These are phyloP conservation scores for Mylabris sibirica DNA, from an alignment of 2,888 invertebrate genomes.

Conservation along the genomic window DNA sequence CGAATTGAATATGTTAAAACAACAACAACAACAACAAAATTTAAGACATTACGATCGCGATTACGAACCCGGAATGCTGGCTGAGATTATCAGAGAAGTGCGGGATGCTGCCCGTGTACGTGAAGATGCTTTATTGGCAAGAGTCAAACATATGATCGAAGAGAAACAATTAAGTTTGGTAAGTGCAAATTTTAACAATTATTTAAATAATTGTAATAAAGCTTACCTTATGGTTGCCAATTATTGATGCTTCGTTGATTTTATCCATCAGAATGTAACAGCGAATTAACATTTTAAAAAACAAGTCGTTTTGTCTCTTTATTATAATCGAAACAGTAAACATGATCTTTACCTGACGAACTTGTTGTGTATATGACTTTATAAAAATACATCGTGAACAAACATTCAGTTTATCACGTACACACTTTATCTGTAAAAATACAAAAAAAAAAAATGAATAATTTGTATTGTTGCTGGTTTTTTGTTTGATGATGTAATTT, in stretches of 20 bases:
- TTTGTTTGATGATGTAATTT: neutral
- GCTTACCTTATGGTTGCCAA: neutral
- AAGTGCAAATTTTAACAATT: conserved; percentile 37
- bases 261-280: neutral
- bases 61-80: conserved; percentile 77
- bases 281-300: neutral
- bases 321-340: neutral
- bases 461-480: neutral
- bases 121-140: conserved; percentile 74
- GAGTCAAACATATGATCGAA: conserved; percentile 68
- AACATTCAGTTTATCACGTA: conserved; percentile 8
- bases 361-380: neutral
- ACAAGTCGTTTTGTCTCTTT: neutral
- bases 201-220: neutral
- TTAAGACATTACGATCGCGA: conserved; percentile 56
- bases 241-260: neutral
- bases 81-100: conserved; percentile 76
- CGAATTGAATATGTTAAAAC: conserved; percentile 61
- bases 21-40: conserved; percentile 42
- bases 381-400: neutral
- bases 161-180: conserved; percentile 64
- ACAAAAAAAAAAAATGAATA: neutral
- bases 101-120: conserved; percentile 75
- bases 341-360: neutral
- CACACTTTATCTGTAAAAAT: neutral